Evolutionary conservation across 2,113 vertebrate species (phyloP), one percentile per base, ranked within the genome.

Genomic region (Talpa occidentalis): DNA sequence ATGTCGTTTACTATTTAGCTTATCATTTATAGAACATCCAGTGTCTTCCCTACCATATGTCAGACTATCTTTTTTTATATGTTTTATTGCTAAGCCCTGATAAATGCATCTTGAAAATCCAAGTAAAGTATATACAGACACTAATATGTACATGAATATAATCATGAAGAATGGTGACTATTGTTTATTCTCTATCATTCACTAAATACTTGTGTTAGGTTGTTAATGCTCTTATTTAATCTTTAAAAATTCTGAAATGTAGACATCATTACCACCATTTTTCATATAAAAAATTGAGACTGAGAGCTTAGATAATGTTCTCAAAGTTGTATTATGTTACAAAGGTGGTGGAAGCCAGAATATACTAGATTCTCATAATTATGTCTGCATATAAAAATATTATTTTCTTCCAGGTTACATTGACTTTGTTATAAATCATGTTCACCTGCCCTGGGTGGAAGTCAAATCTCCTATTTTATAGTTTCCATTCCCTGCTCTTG

Each of bases 91-190:
- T 35, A 91, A 93, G 30, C 7, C 69, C n/a, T 67, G 54, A 85
- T 94, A 95, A 74, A 77, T 91, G 54, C 16, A 60, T 79, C 93
- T 70, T 77, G 35, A 90, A 93, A 88, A n/a, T 87, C 76, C 92
- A 92, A 59, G n/a, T 79, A 70, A 93, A 77, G 85, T 82, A 85
- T 14, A 92, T 22, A 77, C 30, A 69, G 59, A 44, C 5, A 89
- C 3, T 78, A 5, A 74, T 59, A 90, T 6, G 85, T 35, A 67
- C 42, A 42, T 88, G 28, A 93, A 42, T 67, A 73, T 69, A 91
- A 88, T 92, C 32, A 69, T 88, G 49, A 88, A 70, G 72, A 90
- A 90, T n/a, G 14, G 24, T 94, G 14, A 82, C 40, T 67, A 73
- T 14, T 72, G 40, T 69, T 86, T 95, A 88, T 73, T 88, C 14